Evolutionary conservation across 2,888 invertebrate species (phyloP).

Genomic region (Alsophila aescularia): DNA sequence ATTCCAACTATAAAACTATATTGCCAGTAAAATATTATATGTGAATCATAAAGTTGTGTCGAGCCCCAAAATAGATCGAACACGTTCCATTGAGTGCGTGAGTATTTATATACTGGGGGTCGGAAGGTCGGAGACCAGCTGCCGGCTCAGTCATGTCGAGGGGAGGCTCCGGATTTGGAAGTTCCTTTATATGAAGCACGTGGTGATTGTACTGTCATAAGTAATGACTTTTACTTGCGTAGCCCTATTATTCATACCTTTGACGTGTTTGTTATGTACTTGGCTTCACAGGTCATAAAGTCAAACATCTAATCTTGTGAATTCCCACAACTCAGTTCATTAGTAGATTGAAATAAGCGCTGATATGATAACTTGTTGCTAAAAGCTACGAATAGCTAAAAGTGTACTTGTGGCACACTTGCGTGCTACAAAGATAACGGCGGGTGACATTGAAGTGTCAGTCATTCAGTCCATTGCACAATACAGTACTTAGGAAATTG

Average conservation of each 20-base stretch:
- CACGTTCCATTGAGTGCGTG: conserved; percentile 29
- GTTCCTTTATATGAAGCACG: conserved; percentile 6
- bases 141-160: background rate
- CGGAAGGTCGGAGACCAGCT: conserved; percentile 20
- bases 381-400: background rate
- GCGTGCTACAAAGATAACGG: conserved; percentile 29
- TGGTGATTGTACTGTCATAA: background rate
- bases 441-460: conserved; percentile 33
- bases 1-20: conserved; percentile 22
- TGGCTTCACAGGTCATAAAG: too few relatives aligned
- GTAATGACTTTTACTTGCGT: too few relatives aligned
- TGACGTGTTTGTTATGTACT: too few relatives aligned
- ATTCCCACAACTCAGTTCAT: too few relatives aligned
- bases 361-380: background rate
- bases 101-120: conserved; percentile 28
- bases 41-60: conserved; percentile 31
- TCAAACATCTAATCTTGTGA: too few relatives aligned
- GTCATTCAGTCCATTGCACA: conserved; percentile 26
- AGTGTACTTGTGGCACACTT: conserved; percentile 7
- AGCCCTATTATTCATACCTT: too few relatives aligned
- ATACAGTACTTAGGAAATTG: conserved; percentile 22
- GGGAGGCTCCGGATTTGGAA: conserved; percentile 7
- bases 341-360: background rate
- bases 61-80: conserved; percentile 25
- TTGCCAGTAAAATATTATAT: conserved; percentile 29